These are phyloP conservation scores for Oplegnathus fasciatus DNA, from an alignment of 2,113 vertebrate genomes.

Conservation along the genomic window DNA sequence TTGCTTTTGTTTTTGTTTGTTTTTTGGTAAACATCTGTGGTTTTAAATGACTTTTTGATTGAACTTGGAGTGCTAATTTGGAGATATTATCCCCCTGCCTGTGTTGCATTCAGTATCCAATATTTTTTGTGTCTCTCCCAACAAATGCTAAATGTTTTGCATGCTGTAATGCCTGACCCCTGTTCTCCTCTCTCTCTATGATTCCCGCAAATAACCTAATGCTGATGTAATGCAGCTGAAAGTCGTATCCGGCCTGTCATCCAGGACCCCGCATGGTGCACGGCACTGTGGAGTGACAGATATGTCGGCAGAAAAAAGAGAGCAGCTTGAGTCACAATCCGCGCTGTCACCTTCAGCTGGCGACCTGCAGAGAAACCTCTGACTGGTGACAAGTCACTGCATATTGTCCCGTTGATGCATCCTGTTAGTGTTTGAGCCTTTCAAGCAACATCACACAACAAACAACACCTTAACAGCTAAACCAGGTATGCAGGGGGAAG, in stretches of 20 bases:
- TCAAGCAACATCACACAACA: conserved; percentile 30
- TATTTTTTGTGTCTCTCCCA: neutral
- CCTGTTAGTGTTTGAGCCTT: conserved; percentile 27
- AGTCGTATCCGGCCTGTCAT: conserved; percentile 24
- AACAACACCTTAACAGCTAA: conserved; percentile 23
- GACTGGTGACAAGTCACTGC: conserved; percentile 46
- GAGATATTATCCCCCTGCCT: neutral
- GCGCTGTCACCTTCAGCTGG: conserved; percentile 58
- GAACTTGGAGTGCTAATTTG: neutral
- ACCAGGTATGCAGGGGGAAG: neutral
- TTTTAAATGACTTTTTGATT: neutral
- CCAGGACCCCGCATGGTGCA: conserved; percentile 5
- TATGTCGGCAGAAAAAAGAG: conserved; percentile 31
- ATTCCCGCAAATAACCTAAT: conserved; percentile 1
- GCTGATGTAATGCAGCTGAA: conserved; percentile 50
- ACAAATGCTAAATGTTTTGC: neutral
- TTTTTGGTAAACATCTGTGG: neutral
- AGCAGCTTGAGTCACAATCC: conserved; percentile 63
- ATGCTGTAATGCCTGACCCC: neutral
- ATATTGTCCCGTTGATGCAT: conserved; percentile 36
- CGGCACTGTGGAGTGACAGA: conserved; percentile 31
- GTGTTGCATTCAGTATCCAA: neutral
- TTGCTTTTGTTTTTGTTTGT: neutral
- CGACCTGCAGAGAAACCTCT: conserved; percentile 57
- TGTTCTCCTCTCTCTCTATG: neutral